These are phyloP conservation scores for Nebria salina DNA, from an alignment of 2,888 invertebrate species.

Conservation along the genomic window DNA sequence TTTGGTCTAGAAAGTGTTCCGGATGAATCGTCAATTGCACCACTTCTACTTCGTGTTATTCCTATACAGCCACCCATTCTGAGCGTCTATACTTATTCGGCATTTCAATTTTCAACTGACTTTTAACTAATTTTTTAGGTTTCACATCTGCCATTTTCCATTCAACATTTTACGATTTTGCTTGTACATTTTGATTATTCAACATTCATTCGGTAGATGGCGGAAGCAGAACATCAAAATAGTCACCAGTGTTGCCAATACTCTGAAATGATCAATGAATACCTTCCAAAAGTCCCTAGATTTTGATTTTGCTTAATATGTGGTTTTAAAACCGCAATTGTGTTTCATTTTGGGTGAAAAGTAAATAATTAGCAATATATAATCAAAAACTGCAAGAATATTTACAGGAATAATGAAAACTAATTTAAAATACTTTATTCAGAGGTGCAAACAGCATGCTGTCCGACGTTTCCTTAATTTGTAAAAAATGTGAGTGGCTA, in stretches of 20 bases:
- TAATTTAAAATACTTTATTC: no score
- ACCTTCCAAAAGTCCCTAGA: no score
- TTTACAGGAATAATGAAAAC: no score
- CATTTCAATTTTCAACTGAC: slow-evolving; percentile 61
- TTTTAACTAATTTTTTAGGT: slow-evolving; percentile 50
- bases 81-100: slow-evolving; percentile 65
- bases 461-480: no score
- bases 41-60: slow-evolving; percentile 82
- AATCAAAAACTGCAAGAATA: no score
- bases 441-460: no score
- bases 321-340: no score
- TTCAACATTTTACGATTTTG: slow-evolving; percentile 55
- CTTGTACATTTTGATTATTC: slow-evolving; percentile 31
- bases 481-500: no score
- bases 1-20: slow-evolving; percentile 83
- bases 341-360: no score
- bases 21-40: slow-evolving; percentile 82
- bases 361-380: no score
- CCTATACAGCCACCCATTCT: slow-evolving; percentile 92
- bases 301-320: no score
- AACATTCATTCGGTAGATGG: slow-evolving; percentile 41
- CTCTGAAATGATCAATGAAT: no score
- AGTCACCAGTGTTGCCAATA: background rate
- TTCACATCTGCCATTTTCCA: slow-evolving; percentile 57
- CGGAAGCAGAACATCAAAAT: background rate